Conservation (phyloP, 2,113 vertebrate genomes). For the Glaucomys volans region DNA sequence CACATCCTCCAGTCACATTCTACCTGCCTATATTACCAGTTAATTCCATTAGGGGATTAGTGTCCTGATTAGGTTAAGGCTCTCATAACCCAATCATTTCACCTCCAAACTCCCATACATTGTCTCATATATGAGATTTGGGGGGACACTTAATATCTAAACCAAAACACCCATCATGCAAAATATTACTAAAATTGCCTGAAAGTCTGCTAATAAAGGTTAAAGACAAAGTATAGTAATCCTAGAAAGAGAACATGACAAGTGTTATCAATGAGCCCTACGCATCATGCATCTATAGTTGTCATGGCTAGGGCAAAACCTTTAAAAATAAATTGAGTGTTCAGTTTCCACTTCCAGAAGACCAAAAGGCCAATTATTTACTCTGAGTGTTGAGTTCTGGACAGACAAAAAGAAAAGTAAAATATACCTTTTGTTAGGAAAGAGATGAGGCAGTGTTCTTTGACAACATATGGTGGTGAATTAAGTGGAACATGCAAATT, state of each 20-base stretch:
- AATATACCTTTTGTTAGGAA: not conserved
- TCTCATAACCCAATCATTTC: no score
- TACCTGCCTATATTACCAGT: no score
- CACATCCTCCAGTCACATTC: no score
- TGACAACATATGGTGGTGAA: not conserved
- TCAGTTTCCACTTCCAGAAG: not conserved
- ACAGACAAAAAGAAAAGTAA: not conserved
- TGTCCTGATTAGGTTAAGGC: no score
- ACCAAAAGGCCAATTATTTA: not conserved
- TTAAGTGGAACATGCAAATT: not conserved
- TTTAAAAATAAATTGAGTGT: constrained; percentile 16
- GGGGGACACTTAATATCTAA: no score
- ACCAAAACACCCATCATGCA: not conserved
- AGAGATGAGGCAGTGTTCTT: not conserved
- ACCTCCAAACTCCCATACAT: no score
- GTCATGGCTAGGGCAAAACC: not conserved
- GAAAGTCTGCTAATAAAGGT: not conserved
- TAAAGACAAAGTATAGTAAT: not conserved
- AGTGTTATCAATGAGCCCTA: not conserved
- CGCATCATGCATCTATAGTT: not conserved
- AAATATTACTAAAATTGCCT: constrained; percentile 1
- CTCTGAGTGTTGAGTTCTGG: not conserved
- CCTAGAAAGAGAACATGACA: not conserved
- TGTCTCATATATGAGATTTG: no score
- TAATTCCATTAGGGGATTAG: no score